Evolutionary conservation across 2,113 vertebrate species (phyloP), one percentile per base, ranked within the genome.

Genomic region (Syngnathus floridae): DNA sequence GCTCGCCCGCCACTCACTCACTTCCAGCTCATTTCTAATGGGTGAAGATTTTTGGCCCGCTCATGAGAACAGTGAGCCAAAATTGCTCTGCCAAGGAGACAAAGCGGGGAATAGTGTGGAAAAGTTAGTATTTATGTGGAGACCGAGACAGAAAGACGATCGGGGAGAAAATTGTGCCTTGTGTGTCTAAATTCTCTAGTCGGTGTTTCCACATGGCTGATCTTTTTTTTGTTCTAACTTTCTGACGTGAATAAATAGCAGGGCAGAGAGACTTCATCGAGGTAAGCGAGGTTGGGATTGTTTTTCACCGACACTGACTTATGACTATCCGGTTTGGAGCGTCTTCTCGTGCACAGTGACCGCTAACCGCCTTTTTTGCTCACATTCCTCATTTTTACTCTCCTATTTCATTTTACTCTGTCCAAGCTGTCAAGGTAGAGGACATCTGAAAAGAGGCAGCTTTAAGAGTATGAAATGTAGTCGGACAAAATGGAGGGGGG

Each of bases 1-100:
- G 16, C 70, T 5, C 57, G 67, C 66, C 0, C 26, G 26, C 26
- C 26, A 31, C 26, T 31, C 48, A 38, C 72, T 80, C 69, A 68
- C 83, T 79, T 80, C 80, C 59, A 41, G 55, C 68, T 78, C 70
- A 43, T 73, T 78, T 82, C 78, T 69, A 70, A 71, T 61, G 64
- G 75, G 80, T 79, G 81, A 80, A 64, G 72, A 64, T 63, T 37
- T 70, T 72, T 61, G 43, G 37, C 22, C 3, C n/a, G 7, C 17
- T 12, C 36, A 72, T 69, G n/a, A 82, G 78, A 81, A 82, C 70
- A 73, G 68, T 58, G 58, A 74, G 74, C 63, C 68, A 60, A 76
- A 83, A 82, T 80, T 72, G 66, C 70, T 72, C 80, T 75, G 84
- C 72, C 78, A 86, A 78, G 67, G 57, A 59, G 17, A 12, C 16